A percentile compares a stretch with the other conserved stretches of the same genome.
These are phyloP conservation scores for Machaerirhynchus nigripectus DNA, from an alignment of 2,113 vertebrate species.

Conservation along the genomic window DNA sequence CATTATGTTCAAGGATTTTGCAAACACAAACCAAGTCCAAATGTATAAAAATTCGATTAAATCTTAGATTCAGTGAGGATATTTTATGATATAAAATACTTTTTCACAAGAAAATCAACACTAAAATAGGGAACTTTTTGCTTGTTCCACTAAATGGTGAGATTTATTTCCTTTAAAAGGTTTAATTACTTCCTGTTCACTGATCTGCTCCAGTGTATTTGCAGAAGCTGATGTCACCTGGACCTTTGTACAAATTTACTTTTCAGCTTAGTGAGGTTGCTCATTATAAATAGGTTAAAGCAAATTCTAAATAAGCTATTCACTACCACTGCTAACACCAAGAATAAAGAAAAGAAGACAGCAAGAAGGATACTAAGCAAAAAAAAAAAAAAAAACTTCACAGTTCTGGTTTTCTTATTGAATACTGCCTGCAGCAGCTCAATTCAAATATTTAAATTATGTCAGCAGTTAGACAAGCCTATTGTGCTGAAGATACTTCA, in stretches of 20 bases:
- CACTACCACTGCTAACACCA: background rate
- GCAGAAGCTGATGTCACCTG: constrained; percentile 56
- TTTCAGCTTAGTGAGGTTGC: constrained; percentile 36
- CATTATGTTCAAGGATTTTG: background rate
- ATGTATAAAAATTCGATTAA: background rate
- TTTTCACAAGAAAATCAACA: background rate
- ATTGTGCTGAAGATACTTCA: background rate
- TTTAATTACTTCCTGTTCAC: constrained; percentile 48
- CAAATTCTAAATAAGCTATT: constrained; percentile 37
- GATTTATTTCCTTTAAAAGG: constrained; percentile 16
- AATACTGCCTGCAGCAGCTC: background rate
- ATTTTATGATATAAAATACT: background rate
- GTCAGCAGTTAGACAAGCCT: background rate
- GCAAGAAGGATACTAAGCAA: background rate
- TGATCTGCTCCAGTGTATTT: constrained; percentile 37
- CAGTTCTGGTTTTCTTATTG: background rate
- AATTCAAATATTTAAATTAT: background rate
- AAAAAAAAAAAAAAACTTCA: background rate
- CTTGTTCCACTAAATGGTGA: background rate
- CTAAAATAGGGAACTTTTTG: background rate
- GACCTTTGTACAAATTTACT: constrained; percentile 43
- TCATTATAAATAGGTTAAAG: constrained; percentile 36
- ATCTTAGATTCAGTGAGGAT: background rate
- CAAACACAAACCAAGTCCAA: background rate
- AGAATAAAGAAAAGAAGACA: background rate